Base-by-base conservation (phyloP, 1,140 invertebrate species). In the Saccostrea echinata region DNA sequence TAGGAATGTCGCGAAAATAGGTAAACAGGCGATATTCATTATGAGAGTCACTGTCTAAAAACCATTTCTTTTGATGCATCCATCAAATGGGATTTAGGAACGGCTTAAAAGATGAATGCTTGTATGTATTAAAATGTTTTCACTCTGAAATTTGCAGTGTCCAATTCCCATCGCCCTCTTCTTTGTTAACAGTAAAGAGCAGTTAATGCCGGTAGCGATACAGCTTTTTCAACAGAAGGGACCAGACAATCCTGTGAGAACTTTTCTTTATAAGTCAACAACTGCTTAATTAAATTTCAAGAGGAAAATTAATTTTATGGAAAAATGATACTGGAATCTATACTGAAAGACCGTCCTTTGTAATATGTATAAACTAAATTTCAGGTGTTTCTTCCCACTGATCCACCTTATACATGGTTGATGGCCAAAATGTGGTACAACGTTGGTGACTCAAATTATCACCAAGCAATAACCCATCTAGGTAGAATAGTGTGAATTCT, bases 391-490 rank as follows among this genome's bases (percentile, higher is more conserved):
- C 87, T 95, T 21, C 95, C 95, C 0, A 94, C 90, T 84, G 95
- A 96, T 90, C 89, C 92, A 18, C 87, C 91, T n/a, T 94, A 94
- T 87, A 95, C 94, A 0, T 96, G 95, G 95, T 89, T 95, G 52
- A 86, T 95, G 86, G 95, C 95, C 6, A 96, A 96, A 90, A 95
- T 96, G 94, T 96, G 93, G 92, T 96, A 94, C 90, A 96, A 95
- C 90, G 94, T 95, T 82, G 94, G 95, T 3, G 95, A 96, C 88
- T 92, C 95, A 1, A 90, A 88, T 21, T 92, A 93, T 85, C 95
- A 95, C 87, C 94, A 95, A 85, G 90, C 94, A 68, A 85, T 94
- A 13, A 94, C 94, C 1, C 95, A 95, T 86, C 89, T 95, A 89
- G 94, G 91, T 91, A 88, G 27, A 33, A 33, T 55, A 57, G n/a